These are phyloP conservation scores for Penaeus monodon DNA, from an alignment of 2,888 invertebrate genomes.

Conservation along the genomic window DNA sequence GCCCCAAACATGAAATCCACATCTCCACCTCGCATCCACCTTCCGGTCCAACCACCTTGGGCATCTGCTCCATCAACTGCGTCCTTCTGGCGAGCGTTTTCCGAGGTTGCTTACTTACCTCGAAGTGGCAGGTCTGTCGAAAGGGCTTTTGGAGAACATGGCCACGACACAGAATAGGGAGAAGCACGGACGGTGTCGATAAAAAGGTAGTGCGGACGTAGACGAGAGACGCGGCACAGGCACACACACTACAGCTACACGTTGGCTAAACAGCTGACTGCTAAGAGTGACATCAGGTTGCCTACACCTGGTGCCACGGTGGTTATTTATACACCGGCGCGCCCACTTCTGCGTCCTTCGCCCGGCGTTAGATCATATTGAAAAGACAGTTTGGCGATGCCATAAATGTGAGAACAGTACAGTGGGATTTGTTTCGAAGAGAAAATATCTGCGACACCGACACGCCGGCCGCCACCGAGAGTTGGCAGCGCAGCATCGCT, in stretches of 20 bases:
- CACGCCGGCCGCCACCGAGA: conserved; percentile 1
- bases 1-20: too few relatives aligned
- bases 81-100: not conserved
- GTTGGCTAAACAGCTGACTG: conserved; percentile 57
- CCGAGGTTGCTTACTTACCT: conserved; percentile 35
- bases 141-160: conserved; percentile 55
- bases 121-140: conserved; percentile 54
- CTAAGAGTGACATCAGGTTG: conserved; percentile 56
- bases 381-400: not conserved
- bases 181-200: conserved; percentile 42
- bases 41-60: too few relatives aligned
- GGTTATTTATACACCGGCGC: conserved; percentile 8
- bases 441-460: not conserved
- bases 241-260: conserved; percentile 54
- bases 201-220: conserved; percentile 33
- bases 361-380: too few relatives aligned
- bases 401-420: not conserved
- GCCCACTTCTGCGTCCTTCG: not conserved
- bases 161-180: conserved; percentile 50
- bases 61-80: not conserved
- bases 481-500: conserved; percentile 43
- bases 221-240: conserved; percentile 45
- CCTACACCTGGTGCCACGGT: conserved; percentile 38
- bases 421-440: not conserved
- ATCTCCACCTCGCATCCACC: too few relatives aligned